Evolutionary conservation across 2,113 vertebrate species (phyloP).

Genomic region (Microcebus tavaratra): DNA sequence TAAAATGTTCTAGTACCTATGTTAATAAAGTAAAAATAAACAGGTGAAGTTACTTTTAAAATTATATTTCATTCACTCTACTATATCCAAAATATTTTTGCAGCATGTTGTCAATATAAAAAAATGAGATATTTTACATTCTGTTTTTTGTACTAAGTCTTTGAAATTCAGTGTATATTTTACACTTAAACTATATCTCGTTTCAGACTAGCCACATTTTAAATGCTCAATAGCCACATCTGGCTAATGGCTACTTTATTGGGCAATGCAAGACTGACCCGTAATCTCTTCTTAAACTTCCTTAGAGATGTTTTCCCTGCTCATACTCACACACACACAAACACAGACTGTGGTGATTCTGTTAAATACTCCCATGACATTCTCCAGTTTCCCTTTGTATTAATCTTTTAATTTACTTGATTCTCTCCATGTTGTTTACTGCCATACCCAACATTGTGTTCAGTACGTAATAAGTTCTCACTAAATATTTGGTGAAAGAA

Average conservation of each 20-base stretch:
- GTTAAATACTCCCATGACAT: neutral
- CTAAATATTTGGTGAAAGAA: neutral
- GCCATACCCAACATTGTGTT: neutral
- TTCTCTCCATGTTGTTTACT: neutral
- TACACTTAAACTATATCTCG: neutral
- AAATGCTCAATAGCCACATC: neutral
- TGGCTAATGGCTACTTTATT: neutral
- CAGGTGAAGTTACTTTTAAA: neutral
- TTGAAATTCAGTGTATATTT: neutral
- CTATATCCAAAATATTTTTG: neutral
- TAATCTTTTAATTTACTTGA: neutral
- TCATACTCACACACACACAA: neutral
- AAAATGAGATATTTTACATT: neutral
- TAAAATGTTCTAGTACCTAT: neutral
- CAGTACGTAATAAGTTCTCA: neutral
- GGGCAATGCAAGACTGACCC: neutral
- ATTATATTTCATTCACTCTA: neutral
- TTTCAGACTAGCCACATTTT: neutral
- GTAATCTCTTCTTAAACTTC: neutral
- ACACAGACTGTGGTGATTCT: neutral
- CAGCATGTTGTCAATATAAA: neutral
- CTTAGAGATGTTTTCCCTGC: neutral
- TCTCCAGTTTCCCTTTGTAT: neutral
- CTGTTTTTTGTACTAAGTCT: neutral
- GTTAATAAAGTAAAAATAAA: constrained; percentile 23